Evolutionary conservation across 2,888 invertebrate species (phyloP).

Genomic region (Nezara viridula): DNA sequence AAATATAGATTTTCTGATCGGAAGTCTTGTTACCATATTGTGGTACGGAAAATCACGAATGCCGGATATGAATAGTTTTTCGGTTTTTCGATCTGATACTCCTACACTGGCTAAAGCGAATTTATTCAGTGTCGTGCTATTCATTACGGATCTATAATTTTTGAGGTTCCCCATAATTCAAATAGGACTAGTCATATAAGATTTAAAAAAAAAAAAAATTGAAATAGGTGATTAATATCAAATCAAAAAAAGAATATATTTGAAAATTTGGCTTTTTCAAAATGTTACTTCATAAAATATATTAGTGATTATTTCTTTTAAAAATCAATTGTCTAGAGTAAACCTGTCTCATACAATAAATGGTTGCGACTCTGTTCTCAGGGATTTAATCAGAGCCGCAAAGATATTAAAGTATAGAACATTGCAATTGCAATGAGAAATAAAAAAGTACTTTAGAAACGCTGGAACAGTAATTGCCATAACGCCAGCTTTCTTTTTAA

Average conservation of each 20-base stretch:
- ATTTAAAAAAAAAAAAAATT: not conserved
- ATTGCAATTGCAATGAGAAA: not conserved
- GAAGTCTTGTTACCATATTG: too few relatives aligned
- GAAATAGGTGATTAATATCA: not conserved
- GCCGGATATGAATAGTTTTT: not conserved
- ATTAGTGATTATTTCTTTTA: not conserved
- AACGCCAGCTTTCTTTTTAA: slow-evolving; percentile 2
- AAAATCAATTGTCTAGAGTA: not conserved
- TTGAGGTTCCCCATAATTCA: not conserved
- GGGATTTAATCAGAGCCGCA: not conserved
- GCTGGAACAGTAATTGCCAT: not conserved
- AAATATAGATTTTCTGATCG: not conserved
- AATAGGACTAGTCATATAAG: not conserved
- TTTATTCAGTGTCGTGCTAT: not conserved
- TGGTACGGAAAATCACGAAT: not conserved
- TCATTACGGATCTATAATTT: not conserved
- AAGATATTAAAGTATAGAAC: not conserved
- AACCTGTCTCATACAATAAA: not conserved
- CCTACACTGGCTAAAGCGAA: not conserved
- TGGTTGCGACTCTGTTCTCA: slow-evolving; percentile 27
- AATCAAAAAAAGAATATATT: not conserved
- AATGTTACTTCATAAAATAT: not conserved
- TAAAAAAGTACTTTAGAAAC: not conserved
- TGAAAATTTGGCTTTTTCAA: not conserved
- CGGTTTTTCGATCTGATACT: not conserved